These are phyloP conservation scores for Drosophila navojoa DNA, from an alignment of 1,140 invertebrate species.

Conservation along the genomic window DNA sequence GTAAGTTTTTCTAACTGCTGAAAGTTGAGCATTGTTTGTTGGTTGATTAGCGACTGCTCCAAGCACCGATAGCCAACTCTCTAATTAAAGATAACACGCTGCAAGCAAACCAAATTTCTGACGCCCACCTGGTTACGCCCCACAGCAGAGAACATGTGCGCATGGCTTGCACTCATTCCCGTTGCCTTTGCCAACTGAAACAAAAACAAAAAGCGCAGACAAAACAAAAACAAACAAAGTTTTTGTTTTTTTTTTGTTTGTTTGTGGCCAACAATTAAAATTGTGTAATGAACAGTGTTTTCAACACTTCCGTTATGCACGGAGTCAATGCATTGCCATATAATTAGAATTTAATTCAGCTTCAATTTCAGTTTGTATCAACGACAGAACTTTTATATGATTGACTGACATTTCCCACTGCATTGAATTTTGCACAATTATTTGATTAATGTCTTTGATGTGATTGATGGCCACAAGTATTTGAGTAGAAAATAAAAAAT, in stretches of 20 bases:
- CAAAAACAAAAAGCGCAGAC: constrained; percentile 5
- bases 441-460: not conserved
- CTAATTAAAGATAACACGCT: constrained; percentile 47
- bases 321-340: not conserved
- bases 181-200: constrained; percentile 37
- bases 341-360: not conserved
- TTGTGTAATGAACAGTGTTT: constrained; percentile 27
- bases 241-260: no score
- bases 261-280: constrained; percentile 64
- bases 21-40: constrained; percentile 42
- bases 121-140: constrained; percentile 31
- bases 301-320: not conserved
- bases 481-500: not conserved
- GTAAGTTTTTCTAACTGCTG: constrained; percentile 42
- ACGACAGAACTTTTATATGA: not conserved
- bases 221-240: constrained; percentile 7
- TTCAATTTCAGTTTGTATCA: not conserved
- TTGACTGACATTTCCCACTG: no score
- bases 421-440: not conserved
- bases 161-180: constrained; percentile 1
- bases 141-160: constrained; percentile 19
- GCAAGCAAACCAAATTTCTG: constrained; percentile 32
- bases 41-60: constrained; percentile 36
- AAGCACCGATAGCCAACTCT: constrained; percentile 28
- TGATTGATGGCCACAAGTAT: constrained; percentile 4